These are phyloP conservation scores for Drosophila athabasca DNA, from an alignment of 1,140 invertebrate species.

Conservation along the genomic window DNA sequence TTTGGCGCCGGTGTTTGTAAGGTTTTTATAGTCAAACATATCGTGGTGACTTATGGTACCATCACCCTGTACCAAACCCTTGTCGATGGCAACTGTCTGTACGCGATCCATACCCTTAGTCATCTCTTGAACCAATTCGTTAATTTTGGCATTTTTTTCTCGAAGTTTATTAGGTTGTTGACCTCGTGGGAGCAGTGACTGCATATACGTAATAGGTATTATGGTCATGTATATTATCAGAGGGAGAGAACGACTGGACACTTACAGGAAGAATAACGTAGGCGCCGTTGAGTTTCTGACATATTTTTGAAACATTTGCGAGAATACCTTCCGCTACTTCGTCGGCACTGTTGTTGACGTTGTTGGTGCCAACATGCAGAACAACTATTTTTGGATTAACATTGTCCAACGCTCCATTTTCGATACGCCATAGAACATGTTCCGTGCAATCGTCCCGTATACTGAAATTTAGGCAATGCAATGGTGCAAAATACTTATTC, in stretches of 20 bases:
- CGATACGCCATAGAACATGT: constrained; percentile 94
- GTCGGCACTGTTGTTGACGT: constrained; percentile 90
- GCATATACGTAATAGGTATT: constrained; percentile 62
- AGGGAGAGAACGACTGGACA: constrained; percentile 39
- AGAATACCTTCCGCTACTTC: constrained; percentile 92
- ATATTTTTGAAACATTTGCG: constrained; percentile 89
- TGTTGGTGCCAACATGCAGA: constrained; percentile 94
- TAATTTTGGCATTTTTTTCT: constrained; percentile 90
- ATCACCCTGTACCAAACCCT: constrained; percentile 90
- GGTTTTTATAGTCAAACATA: constrained; percentile 94
- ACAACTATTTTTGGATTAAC: constrained; percentile 95
- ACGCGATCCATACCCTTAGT: constrained; percentile 85
- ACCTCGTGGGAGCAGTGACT: constrained; percentile 93
- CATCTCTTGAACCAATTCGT: constrained; percentile 88
- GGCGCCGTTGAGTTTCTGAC: constrained; percentile 89
- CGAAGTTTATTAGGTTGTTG: constrained; percentile 91
- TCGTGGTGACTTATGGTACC: constrained; percentile 93
- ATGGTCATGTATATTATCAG: background rate
- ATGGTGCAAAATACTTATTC: constrained; percentile 93
- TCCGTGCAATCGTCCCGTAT: constrained; percentile 94
- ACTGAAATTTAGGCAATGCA: constrained; percentile 95
- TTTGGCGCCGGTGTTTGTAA: constrained; percentile 91
- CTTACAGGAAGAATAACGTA: constrained; percentile 93
- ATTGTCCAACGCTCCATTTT: constrained; percentile 94
- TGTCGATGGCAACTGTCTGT: constrained; percentile 89